Base-by-base conservation (phyloP, 1,140 invertebrate genomes). In the Bursaphelenchus mucronatus region DNA sequence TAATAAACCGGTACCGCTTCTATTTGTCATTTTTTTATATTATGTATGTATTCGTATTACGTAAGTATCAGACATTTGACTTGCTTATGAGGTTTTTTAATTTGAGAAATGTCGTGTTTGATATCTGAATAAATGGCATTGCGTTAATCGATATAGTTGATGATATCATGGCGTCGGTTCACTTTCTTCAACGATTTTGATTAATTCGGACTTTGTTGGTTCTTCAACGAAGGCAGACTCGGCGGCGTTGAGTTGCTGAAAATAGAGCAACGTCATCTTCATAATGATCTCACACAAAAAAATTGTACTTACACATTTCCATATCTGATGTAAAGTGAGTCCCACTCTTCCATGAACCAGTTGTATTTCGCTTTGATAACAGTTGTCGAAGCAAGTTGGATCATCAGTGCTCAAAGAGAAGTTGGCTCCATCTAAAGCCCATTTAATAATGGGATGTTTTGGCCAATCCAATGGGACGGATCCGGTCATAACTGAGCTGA, bases 321-420 rank as follows among this genome's bases (percentile, higher is more conserved):
- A 78, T 30, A 87, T 75, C 63, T 86, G 81, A 45, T 82, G 79
- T 58, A 84, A 82, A 2, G 79, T 83, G 10, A 87, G 68, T 40
- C 86, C 86, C 78, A 86, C 83, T 17, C 80, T 68, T 19, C 74
- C 63, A 0, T 69, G 66, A 52, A 82, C 72, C 6, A 86, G 73
- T 15, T 74, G 56, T 69, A 86, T 85, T 69, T 87, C 87, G 54
- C 84, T 82, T 8, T 80, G 71, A 15, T 87, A 66, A 15, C 74
- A 75, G 9, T 83, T 83, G 47, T 82, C 82, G 39, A 86, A 86
- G 17, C 87, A 72, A 6, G 84, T 84, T 1, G 87, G 83, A 73
- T 88, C 87, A 76, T 88, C 87, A 8, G 85, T 85, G 68, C 82
- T 87, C 46, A 88, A 82, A 11, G 86, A 87, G 66, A 87, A 87